These are phyloP conservation scores for Silurus lanzhouensis DNA, from an alignment of 2,797 vertebrate genomes.

Conservation along the genomic window DNA sequence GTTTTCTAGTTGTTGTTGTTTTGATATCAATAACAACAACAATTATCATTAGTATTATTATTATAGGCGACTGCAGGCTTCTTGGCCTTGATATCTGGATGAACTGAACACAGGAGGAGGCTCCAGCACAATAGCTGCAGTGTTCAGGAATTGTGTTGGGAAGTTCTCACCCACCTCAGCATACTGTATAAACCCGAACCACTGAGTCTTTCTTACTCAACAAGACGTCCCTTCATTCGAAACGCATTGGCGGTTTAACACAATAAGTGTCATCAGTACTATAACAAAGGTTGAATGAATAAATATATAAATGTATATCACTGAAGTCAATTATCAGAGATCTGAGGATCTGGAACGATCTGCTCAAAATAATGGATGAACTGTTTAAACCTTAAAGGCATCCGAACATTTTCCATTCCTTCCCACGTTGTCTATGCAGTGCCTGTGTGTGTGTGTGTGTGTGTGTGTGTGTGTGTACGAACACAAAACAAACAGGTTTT, in stretches of 20 bases:
- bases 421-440: background rate
- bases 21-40: background rate
- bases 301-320: background rate
- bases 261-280: background rate
- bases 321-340: background rate
- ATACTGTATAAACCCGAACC: background rate
- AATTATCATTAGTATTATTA: background rate
- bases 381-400: background rate
- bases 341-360: background rate
- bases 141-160: background rate
- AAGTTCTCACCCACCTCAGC: background rate
- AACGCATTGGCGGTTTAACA: background rate
- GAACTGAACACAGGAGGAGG: background rate
- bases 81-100: background rate
- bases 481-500: background rate
- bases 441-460: background rate
- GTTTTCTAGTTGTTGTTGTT: too few species aligned
- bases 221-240: background rate
- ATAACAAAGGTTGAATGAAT: background rate
- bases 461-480: background rate
- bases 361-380: background rate
- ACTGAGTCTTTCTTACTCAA: background rate
- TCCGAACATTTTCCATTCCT: conserved; percentile 6
- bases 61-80: background rate
- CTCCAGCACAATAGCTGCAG: background rate